phyloP scores from a whole-genome alignment of 2,888 invertebrate genomes.

The Catocala nupta region DNA sequence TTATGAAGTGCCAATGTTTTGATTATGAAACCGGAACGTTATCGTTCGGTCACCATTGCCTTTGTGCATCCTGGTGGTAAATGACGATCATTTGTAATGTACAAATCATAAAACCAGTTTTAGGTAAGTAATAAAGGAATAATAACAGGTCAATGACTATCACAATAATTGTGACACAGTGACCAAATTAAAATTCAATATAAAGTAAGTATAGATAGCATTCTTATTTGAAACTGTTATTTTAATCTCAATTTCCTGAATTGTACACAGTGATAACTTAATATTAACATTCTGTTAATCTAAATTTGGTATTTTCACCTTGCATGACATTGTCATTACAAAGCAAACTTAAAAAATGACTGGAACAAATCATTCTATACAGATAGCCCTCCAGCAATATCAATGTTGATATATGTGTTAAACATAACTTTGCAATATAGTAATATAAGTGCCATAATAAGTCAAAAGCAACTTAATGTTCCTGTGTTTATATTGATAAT shows the following conservation, averaged over 20 bases:
- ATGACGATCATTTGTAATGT: background rate
- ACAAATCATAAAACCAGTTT: constrained; percentile 18
- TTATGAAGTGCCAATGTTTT: constrained; percentile 54
- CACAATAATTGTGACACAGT: constrained; percentile 25
- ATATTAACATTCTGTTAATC: too few species aligned
- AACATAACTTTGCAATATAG: too few species aligned
- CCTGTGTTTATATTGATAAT: too few species aligned
- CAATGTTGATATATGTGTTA: too few species aligned
- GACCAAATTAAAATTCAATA: constrained; percentile 25
- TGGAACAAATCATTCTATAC: too few species aligned
- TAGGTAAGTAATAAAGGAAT: constrained; percentile 12
- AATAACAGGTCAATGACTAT: constrained; percentile 36
- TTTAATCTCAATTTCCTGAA: too few species aligned
- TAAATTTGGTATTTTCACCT: constrained; percentile 18
- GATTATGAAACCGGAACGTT: constrained; percentile 63
- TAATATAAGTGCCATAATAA: too few species aligned
- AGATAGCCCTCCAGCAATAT: too few species aligned
- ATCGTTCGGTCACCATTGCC: constrained; percentile 57
- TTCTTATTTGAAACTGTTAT: too few species aligned
- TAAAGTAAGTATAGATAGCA: constrained; percentile 16
- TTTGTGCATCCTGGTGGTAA: constrained; percentile 49
- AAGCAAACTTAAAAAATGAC: too few species aligned
- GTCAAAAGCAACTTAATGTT: too few species aligned
- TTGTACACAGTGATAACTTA: too few species aligned
- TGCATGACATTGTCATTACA: constrained; percentile 6